Evolutionary conservation across 2,113 vertebrate species (phyloP).

Genomic region (Oncorhynchus tshawytscha): DNA sequence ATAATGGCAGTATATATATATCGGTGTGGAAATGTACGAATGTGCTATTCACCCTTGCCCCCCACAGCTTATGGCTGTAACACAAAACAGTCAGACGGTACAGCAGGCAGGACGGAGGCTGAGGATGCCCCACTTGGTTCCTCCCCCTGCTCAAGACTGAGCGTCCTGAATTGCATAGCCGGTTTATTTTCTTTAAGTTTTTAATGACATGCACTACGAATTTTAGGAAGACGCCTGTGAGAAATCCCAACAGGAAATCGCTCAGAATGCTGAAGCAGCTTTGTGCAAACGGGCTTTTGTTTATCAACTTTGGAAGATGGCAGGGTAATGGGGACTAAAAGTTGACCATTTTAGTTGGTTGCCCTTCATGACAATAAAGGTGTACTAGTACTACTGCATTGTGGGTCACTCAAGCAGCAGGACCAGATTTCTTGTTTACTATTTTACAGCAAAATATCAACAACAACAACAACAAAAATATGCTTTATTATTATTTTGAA

Average conservation of each 20-base stretch:
- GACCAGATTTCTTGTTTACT: too few species aligned
- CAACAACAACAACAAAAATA: too few species aligned
- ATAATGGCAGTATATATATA: constrained; percentile 30
- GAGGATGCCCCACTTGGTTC: neutral
- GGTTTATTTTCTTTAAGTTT: constrained; percentile 43
- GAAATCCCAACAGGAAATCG: constrained; percentile 12
- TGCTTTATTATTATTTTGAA: neutral
- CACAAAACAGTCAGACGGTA: constrained; percentile 36
- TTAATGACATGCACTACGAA: constrained; percentile 41
- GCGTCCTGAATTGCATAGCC: constrained; percentile 9
- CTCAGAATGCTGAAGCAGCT: constrained; percentile 8
- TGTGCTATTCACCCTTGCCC: constrained; percentile 41
- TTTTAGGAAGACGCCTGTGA: neutral
- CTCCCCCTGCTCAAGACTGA: constrained; percentile 10
- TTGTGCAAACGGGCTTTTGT: constrained; percentile 18
- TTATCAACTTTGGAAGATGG: neutral
- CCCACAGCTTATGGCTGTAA: constrained; percentile 29
- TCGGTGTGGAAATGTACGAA: constrained; percentile 22
- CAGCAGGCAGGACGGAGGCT: neutral
- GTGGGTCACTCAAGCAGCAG: too few species aligned
- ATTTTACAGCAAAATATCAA: too few species aligned
- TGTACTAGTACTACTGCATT: too few species aligned
- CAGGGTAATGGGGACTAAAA: neutral
- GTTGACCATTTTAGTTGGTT: too few species aligned
- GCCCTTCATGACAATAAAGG: too few species aligned